Evolutionary conservation across 2,797 vertebrate species (phyloP).

Genomic region (Gila robusta): DNA sequence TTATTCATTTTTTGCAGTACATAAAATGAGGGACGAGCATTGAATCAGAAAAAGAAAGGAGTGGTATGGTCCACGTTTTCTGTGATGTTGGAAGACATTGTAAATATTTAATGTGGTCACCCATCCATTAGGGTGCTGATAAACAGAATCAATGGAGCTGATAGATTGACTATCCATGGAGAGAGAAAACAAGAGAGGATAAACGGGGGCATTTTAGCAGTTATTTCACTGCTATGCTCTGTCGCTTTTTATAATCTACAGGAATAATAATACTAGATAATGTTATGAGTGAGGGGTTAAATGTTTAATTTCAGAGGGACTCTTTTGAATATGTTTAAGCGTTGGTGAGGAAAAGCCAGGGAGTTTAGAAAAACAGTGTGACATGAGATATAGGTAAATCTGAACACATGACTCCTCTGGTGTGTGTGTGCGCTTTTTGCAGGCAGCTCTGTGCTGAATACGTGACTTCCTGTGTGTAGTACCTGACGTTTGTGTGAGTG

Average conservation of each 20-base stretch:
- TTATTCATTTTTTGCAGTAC: neutral
- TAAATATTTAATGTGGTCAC: constrained; percentile 80
- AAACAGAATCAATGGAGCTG: constrained; percentile 71
- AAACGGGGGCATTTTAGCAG: neutral
- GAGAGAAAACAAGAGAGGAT: constrained; percentile 9
- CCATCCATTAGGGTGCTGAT: constrained; percentile 70
- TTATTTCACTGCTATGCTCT: constrained; percentile 9
- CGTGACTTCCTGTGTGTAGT: constrained; percentile 50
- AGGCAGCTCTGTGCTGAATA: constrained; percentile 31
- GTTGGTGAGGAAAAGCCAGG: constrained; percentile 29
- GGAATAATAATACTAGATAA: constrained; percentile 59
- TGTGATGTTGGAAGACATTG: constrained; percentile 72
- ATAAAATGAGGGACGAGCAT: neutral
- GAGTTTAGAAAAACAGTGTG: constrained; percentile 33
- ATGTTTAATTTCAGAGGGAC: constrained; percentile 19
- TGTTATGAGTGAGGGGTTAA: constrained; percentile 55
- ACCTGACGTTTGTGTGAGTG: constrained; percentile 23
- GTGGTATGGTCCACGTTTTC: constrained; percentile 35
- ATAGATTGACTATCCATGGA: constrained; percentile 72
- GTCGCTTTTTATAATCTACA: constrained; percentile 2
- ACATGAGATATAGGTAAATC: constrained; percentile 36
- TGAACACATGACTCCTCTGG: constrained; percentile 33
- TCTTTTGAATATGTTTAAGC: constrained; percentile 41
- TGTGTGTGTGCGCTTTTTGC: constrained; percentile 38
- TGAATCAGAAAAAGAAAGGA: neutral